A percentile compares a stretch with the other conserved stretches of the same genome.
Conservation (phyloP, 2,113 vertebrate species). For the Columba livia region DNA sequence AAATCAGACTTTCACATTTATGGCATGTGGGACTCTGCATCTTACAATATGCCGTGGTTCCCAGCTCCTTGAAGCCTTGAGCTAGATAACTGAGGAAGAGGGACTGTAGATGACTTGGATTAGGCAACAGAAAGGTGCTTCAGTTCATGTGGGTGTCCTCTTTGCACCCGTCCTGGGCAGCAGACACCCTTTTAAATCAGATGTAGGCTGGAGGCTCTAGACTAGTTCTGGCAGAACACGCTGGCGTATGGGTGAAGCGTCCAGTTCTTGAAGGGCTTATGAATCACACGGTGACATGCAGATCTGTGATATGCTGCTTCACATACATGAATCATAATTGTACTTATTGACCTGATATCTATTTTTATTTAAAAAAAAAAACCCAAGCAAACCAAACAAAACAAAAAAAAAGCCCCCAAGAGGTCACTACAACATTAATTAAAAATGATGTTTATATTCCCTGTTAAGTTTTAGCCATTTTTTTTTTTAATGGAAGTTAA, state of each 20-base stretch:
- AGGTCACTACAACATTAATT: not conserved
- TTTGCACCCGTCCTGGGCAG: not conserved
- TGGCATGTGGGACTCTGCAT: not conserved
- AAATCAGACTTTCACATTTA: not conserved
- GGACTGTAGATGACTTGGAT: not conserved
- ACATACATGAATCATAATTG: fast-evolving
- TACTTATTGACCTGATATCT: not conserved
- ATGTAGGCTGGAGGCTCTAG: not conserved
- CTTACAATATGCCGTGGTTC: not conserved
- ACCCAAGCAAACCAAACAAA: not conserved
- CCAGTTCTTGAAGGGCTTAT: fast-evolving
- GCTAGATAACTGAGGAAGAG: not conserved
- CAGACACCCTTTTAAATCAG: not conserved
- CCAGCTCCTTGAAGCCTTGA: not conserved
- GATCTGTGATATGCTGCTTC: not conserved
- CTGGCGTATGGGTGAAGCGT: fast-evolving
- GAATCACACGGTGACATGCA: fast-evolving
- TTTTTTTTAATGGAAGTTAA: not conserved
- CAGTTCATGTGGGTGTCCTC: not conserved
- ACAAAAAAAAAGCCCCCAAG: not conserved
- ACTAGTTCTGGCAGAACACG: not conserved
- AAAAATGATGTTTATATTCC: not conserved
- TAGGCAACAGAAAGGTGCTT: not conserved
- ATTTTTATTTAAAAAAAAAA: not conserved
- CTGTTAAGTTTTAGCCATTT: not conserved